Base-by-base conservation (phyloP, 2,113 vertebrate genomes). In the Chloropsis hardwickii region DNA sequence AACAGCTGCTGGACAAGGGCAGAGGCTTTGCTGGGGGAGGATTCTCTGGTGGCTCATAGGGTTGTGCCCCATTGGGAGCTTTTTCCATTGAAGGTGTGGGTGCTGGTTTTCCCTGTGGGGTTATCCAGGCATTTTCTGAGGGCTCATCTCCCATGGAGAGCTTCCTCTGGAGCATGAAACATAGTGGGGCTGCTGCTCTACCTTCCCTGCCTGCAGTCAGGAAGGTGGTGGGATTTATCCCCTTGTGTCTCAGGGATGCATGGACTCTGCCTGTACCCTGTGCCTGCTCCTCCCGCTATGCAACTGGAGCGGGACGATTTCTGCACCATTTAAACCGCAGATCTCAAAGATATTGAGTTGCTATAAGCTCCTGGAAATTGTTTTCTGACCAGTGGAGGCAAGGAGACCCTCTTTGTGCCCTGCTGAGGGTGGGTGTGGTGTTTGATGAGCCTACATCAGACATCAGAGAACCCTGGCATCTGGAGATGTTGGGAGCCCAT, bases 81-180 rank as follows among this genome's bases (percentile, higher is more conserved):
- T 64, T 80, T 31, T 31, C 37, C 71, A 57, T 33, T 1, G 6
- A 74, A 29, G 8, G 7, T 1, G 2, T n/a, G 47, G 37, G 17
- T 88, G 74, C 27, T 79, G 70, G 28, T 57, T 82, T 33, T 15
- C 2, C 12, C 5, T 0, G 0, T 25, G 42, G 48, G 25, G 17
- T 6, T 27, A 16, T 29, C 31, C 10, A 25, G 15, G 12, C 0
- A 0, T 25, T 73, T 65, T 8, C 47, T 3, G 7, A 64, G 45
- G 24, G 48, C 19, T 77, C 45, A 9, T n/a, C 54, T 78, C 27
- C 8, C n/a, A 9, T 3, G 10, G 35, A 60, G 22, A 73, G 2
- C 22, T 40, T 33, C 23, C 28, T 81, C 4, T 42, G 62, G 22
- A 35, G 22, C 1, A 15, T 4, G 33, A 77, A 62, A 24, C 2